Evolutionary conservation across 2,113 vertebrate species (phyloP), one percentile per base, ranked within the genome.

Genomic region (Laticauda colubrina): DNA sequence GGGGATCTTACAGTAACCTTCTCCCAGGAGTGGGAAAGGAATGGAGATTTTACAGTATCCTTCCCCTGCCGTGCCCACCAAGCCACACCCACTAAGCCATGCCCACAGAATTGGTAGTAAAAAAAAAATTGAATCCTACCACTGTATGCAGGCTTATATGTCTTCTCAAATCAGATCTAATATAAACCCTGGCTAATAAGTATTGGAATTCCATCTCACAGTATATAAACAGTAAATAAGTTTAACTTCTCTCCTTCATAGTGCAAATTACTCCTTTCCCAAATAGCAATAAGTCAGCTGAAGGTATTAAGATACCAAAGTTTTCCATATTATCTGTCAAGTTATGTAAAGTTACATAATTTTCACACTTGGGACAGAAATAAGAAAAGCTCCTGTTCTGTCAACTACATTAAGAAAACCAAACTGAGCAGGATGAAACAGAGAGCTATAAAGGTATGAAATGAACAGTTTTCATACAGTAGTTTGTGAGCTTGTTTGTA

Each of bases 381-480:
- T 29, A 91, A 87, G 24, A 43, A 91, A 61, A 45, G 90, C 24
- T 91, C 23, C 12, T 43, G 15, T 15, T 51, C 1, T 51, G 26
- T 56, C 81, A 29, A n/a, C 18, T 51, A n/a, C 12, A 57, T 59
- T 57, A 23, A 39, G 39, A 55, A 92, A 45, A 21, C 24, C 34
- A 56, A n/a, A 53, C 55, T 34, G 39, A 51, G 11, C 69, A 54
- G 10, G 57, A 55, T 85, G 88, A 85, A 92, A 85, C 8, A 15
- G 88, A 89, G 51, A 29, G 15, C 26, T 55, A 34, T 45, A 53
- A 90, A 85, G 85, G 20, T 81, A 81, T 92, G 87, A 89, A 64
- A 92, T 85, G 53, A 89, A 89, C 59, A 89, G 69, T 85, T 59
- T 85, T 92, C 89, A 85, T 92, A 51, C 59, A 89, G 64, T 24